Conservation (phyloP, 2,797 vertebrate genomes). For the Epinephelus malabaricus region DNA sequence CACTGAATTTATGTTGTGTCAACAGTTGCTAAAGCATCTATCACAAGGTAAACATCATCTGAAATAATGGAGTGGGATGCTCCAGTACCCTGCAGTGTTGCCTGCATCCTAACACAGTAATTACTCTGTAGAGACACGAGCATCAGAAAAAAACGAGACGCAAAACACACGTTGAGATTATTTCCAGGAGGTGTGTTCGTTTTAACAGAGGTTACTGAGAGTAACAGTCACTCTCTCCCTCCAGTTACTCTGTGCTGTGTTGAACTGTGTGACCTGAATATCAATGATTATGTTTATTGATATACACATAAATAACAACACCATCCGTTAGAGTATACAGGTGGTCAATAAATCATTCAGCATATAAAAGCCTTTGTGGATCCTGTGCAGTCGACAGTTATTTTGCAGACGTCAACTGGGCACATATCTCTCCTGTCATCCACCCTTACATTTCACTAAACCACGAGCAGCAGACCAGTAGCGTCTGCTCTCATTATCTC, state of each 20-base stretch:
- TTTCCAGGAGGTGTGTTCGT: neutral
- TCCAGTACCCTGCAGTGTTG: slow-evolving; percentile 37
- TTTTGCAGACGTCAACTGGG: slow-evolving; percentile 10
- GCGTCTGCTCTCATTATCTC: slow-evolving; percentile 45
- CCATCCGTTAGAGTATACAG: slow-evolving; percentile 19
- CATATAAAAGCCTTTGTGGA: slow-evolving; percentile 21
- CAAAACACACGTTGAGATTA: slow-evolving; percentile 14
- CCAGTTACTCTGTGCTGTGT: neutral
- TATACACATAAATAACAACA: slow-evolving; percentile 27
- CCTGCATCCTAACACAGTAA: slow-evolving; percentile 45
- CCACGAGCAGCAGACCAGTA: slow-evolving; percentile 27
- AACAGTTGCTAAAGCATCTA: slow-evolving; percentile 57
- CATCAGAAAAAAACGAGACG: slow-evolving; percentile 29
- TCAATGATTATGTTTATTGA: slow-evolving; percentile 53
- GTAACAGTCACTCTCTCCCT: slow-evolving; percentile 29
- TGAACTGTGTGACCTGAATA: slow-evolving; percentile 46
- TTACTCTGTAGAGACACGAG: slow-evolving; percentile 34
- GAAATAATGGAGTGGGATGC: slow-evolving; percentile 61
- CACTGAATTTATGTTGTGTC: slow-evolving; percentile 60
- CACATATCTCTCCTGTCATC: slow-evolving; percentile 23
- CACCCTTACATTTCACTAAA: slow-evolving; percentile 21
- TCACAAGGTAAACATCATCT: slow-evolving; percentile 61
- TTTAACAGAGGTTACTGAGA: slow-evolving; percentile 32
- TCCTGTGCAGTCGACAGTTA: neutral
- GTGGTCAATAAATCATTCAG: slow-evolving; percentile 50